Percentiles rank a stretch among this genome's conserved stretches.
Evolutionary conservation across 2,888 invertebrate species (phyloP).

Genomic region (Alcis repandata): DNA sequence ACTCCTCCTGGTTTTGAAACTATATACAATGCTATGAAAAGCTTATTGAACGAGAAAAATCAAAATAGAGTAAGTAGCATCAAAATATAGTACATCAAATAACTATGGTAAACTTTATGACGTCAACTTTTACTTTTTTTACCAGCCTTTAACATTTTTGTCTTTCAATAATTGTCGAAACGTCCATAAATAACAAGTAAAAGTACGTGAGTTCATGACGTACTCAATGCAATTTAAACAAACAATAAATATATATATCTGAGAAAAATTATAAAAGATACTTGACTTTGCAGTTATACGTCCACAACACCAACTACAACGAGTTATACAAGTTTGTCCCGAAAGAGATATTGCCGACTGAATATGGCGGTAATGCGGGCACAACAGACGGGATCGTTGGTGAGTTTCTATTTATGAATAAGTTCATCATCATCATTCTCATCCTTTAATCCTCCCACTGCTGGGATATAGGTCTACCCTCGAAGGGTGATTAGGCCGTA

Average conservation of each 20-base stretch:
- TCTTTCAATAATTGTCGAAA: too few species aligned
- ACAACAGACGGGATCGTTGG: slow-evolving; percentile 77
- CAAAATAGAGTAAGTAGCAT: slow-evolving; percentile 78
- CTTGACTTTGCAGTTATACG: slow-evolving; percentile 69
- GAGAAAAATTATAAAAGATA: too few species aligned
- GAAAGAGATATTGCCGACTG: slow-evolving; percentile 86
- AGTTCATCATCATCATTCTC: background rate
- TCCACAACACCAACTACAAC: slow-evolving; percentile 85
- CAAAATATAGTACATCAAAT: too few species aligned
- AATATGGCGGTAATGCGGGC: slow-evolving; percentile 89
- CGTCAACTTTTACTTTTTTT: too few species aligned
- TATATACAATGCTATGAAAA: slow-evolving; percentile 81
- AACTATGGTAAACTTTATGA: too few species aligned
- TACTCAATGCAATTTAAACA: too few species aligned
- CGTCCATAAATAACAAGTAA: too few species aligned
- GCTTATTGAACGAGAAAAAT: slow-evolving; percentile 87
- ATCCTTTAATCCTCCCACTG: too few species aligned
- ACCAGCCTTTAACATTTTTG: background rate
- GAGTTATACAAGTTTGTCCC: slow-evolving; percentile 86
- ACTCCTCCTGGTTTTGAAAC: slow-evolving; percentile 85
- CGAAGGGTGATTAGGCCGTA: too few species aligned
- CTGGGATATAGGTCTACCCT: too few species aligned
- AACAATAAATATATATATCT: too few species aligned
- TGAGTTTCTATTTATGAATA: slow-evolving; percentile 37
- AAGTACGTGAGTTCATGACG: too few species aligned